Base-by-base conservation (phyloP, 2,888 invertebrate genomes). In the Tachina lurida region DNA sequence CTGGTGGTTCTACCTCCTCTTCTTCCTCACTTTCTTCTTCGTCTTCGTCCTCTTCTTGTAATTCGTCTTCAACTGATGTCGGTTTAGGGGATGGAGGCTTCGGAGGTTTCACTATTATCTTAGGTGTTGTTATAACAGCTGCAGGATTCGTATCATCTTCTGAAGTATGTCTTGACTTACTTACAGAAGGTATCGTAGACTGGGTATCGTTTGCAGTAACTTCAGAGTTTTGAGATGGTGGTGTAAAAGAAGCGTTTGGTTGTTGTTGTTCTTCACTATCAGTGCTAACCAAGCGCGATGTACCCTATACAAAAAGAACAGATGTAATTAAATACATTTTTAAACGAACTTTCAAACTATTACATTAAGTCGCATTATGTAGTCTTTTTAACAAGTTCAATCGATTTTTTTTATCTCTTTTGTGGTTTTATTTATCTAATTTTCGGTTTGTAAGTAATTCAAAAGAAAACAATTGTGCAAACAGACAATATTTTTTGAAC, bases 261-360 rank as follows among this genome's bases (percentile, higher is more conserved):
- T 94, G 93, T 71, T 94, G 93, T 71, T 94, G 94, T 90, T 91
- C 91, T 93, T 95, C 95, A 80, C 95, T 95, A 89, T 95, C 95
- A 73, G 95, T 95, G 90, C 95, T 95, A 77, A 95, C 94, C 90
- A 95, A 94, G 88, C 95, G 94, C 70, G 95, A 95, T 79, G 95
- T 95, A 71, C 95, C 95, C 93, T 93, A 68, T 62, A 31, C 31
- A 87, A 87, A 63, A 13, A 52, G 75, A 75, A 39, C 71, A 52
- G 31, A 60, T 19, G 31, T 17, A 47, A 65, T 39, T 56, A 19
- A 19, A 43, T 7, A 31, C 5, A 7, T 7, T 31, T 31, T 31
- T 0, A 31, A 31, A 31, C 31, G 1, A 31, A 49, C 10, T 19
- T 70, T 22, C 19, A 4, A 41, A 43, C 13, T 47, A 58, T 58